Conservation (phyloP, 1,140 invertebrate species). For the Lanistes nyassanus region DNA sequence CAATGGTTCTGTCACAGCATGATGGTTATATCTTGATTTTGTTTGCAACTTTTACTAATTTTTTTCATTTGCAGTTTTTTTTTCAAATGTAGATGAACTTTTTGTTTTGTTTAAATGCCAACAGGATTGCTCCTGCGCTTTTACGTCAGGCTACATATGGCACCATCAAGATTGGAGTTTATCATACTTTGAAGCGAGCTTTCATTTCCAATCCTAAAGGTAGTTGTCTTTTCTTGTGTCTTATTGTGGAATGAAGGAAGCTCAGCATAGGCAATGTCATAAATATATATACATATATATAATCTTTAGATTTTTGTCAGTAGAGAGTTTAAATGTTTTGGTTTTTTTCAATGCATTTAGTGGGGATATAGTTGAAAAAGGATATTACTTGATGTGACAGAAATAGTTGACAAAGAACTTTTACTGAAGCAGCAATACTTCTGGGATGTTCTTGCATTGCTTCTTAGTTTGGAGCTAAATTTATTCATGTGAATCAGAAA, state of each 20-base stretch:
- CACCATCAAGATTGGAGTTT: conserved; percentile 96
- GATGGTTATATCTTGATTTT: too few species aligned
- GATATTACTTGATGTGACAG: too few species aligned
- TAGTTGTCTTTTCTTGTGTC: conserved; percentile 32
- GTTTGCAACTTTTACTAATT: too few species aligned
- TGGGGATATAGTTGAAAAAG: neutral
- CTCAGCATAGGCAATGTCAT: neutral
- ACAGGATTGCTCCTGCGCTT: conserved; percentile 89
- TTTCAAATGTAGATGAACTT: neutral
- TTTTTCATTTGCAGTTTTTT: neutral
- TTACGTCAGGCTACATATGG: conserved; percentile 94
- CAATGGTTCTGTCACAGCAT: too few species aligned
- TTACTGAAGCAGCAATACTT: too few species aligned
- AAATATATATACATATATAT: neutral
- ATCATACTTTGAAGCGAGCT: conserved; percentile 86
- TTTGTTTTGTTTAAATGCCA: conserved; percentile 14
- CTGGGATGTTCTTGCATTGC: too few species aligned
- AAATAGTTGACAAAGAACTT: too few species aligned
- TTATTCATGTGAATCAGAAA: too few species aligned
- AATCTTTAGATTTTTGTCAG: neutral
- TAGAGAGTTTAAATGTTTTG: too few species aligned
- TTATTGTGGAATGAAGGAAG: too few species aligned
- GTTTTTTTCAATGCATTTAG: neutral
- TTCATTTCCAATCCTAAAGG: conserved; percentile 71
- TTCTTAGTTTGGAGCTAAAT: too few species aligned